Percentiles rank a stretch among this genome's conserved stretches.
Evolutionary conservation across 2,113 vertebrate genomes (phyloP).

Genomic region (Grallaria varia): DNA sequence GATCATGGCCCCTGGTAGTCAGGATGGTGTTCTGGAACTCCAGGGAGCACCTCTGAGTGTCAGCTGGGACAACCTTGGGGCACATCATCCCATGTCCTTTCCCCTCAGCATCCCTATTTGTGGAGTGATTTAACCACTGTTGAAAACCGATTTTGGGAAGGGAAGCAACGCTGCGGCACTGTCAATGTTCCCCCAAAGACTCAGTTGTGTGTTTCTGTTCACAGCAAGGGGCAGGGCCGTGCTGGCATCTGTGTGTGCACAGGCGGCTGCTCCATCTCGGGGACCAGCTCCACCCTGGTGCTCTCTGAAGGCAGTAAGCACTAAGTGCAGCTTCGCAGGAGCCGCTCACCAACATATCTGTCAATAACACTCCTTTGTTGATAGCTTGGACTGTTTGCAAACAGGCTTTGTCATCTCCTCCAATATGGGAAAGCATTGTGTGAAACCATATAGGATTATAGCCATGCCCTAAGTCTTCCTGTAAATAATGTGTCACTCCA

Average conservation of each 20-base stretch:
- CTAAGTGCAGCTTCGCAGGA: not conserved
- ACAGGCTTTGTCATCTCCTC: not conserved
- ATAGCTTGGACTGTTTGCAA: conserved; percentile 6
- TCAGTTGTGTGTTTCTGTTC: not conserved
- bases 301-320: not conserved
- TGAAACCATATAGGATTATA: not conserved
- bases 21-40: not conserved
- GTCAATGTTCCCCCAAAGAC: rapidly evolving
- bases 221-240: not conserved
- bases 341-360: not conserved
- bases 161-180: not conserved
- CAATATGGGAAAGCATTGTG: not conserved
- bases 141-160: not conserved
- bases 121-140: not conserved
- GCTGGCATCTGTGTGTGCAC: not conserved
- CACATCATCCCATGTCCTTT: not conserved
- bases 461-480: not conserved
- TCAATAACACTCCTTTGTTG: not conserved
- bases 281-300: not conserved
- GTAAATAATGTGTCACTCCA: not conserved
- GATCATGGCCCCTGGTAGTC: rapidly evolving
- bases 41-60: not conserved
- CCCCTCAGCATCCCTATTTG: not conserved
- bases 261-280: rapidly evolving
- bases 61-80: rapidly evolving